Evolutionary conservation across 2,888 invertebrate genomes (phyloP), one percentile per base, ranked within the genome.

Genomic region (Lasioglossum morio): DNA sequence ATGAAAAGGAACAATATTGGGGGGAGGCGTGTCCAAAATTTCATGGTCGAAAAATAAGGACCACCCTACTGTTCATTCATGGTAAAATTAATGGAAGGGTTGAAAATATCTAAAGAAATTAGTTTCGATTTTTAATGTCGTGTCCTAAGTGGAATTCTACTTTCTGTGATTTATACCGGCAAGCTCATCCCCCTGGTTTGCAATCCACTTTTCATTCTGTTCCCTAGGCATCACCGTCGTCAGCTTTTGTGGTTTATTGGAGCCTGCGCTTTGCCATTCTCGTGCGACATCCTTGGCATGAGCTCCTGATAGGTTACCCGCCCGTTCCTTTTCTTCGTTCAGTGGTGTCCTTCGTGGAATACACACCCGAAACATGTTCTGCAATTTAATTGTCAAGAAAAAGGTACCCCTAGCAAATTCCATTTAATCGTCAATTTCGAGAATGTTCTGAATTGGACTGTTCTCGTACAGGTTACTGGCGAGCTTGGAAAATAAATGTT

Each of bases 241-340:
- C 69, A 79, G 87, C 84, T 81, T 73, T 84, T 79, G 84, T 73
- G 73, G 72, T 75, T 57, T 53, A 63, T 37, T 82, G 87, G 93
- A 91, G 92, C 91, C 91, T 94, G 94, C 94, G 94, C 93, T 77
- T 84, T 87, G 88, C 83, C 82, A 72, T 46, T 89, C 86, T 88
- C 88, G 60, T 72, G 85, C 81, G 85, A 79, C 87, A 92, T 91
- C 93, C 92, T 91, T 90, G 79, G 70, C 83, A 73, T 94, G 90
- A 75, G 86, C 87, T 92, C 94, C 94, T 94, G 92, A 86, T 92
- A 90, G 87, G 86, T 93, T 93, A 90, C 93, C 63, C 94, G 94
- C 94, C 92, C 88, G 89, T 93, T 94, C 92, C 93, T 93, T 93
- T 93, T 92, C 93, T 91, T 93, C 90, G 84, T 82, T 83, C 79